phyloP scores from a whole-genome alignment of 2,888 invertebrate genomes.

The Lysandra coridon region DNA sequence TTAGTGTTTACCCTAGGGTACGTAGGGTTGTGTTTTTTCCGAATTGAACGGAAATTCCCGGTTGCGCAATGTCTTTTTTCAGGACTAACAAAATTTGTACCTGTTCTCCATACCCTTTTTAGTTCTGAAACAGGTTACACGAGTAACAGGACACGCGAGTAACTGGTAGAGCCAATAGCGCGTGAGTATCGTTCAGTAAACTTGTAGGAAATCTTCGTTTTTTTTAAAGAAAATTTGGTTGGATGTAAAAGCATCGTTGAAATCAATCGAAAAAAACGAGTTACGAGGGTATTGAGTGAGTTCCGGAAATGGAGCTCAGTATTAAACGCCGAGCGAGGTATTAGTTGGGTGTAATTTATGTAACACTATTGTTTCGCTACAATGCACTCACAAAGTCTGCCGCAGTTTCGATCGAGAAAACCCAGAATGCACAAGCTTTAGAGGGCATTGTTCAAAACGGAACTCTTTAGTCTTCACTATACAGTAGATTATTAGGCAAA shows the following conservation, averaged over 20 bases:
- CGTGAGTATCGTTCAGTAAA: too few species aligned
- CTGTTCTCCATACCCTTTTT: too few species aligned
- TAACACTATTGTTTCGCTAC: conserved; percentile 27
- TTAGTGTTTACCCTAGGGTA: too few species aligned
- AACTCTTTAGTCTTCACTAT: background rate
- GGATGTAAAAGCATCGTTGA: background rate
- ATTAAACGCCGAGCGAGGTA: background rate
- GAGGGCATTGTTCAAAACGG: background rate
- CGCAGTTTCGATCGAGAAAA: conserved; percentile 5
- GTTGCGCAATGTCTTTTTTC: too few species aligned
- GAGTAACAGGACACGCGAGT: too few species aligned
- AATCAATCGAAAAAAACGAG: background rate
- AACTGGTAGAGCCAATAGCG: too few species aligned
- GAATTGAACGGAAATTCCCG: background rate
- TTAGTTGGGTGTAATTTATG: conserved; percentile 26
- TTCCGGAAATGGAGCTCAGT: conserved; percentile 8
- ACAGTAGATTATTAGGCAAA: background rate
- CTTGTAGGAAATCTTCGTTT: too few species aligned
- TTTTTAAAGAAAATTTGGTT: background rate
- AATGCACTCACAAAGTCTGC: conserved; percentile 14
- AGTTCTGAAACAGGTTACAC: too few species aligned
- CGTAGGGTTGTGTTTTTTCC: too few species aligned
- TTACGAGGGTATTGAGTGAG: background rate
- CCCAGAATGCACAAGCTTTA: background rate
- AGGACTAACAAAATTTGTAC: too few species aligned